Evolutionary conservation across 2,888 invertebrate species (phyloP), one percentile per base, ranked within the genome.

Genomic region (Metalampra italica): DNA sequence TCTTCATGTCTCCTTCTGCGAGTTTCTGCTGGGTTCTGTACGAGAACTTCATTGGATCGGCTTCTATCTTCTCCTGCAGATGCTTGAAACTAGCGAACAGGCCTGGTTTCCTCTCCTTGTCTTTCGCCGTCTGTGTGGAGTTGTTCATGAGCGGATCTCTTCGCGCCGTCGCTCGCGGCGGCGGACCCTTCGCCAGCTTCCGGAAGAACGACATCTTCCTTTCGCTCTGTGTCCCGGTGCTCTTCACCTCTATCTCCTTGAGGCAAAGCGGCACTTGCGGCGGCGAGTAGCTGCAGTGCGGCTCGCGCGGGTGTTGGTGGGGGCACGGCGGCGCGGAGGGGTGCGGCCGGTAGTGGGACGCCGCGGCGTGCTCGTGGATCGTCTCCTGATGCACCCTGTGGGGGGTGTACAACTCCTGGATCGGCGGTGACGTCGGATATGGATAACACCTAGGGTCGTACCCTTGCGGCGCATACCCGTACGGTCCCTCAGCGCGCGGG

Each of bases 201-300:
- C 57, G 55, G 34, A 86, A 79, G 38, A 84, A 66, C 0, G 82
- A 72, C 55, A 78, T 64, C 50, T 80, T 84, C 36, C 74, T 75
- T 29, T 82, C 82, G 59, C 86, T 87, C 52, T 89, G 88, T 1
- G 82, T 85, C 4, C 73, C 83, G 37, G 71, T 79, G 54, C 81
- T 88, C 59, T 82, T 86, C 0, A 88, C 84, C 74, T 88, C 88
- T 43, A 88, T 73, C 60, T 88, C 86, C 56, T 82, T 85, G 1
- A 88, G 59, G 51, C 86, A 86, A 0, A 87, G 55, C 1, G 85
- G 85, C 9, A 76, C 69, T 60, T 78, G 82, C 14, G 72, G 65
- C 9, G 64, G 22, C 34, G 60, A 53, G 36, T 62, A 67, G 12
- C 57, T 58, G 52, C 63, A 72, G 14, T 54, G 48, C 5, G 46